Conservation (phyloP, 2,888 invertebrate species). For the Eustalomyia histrio region DNA sequence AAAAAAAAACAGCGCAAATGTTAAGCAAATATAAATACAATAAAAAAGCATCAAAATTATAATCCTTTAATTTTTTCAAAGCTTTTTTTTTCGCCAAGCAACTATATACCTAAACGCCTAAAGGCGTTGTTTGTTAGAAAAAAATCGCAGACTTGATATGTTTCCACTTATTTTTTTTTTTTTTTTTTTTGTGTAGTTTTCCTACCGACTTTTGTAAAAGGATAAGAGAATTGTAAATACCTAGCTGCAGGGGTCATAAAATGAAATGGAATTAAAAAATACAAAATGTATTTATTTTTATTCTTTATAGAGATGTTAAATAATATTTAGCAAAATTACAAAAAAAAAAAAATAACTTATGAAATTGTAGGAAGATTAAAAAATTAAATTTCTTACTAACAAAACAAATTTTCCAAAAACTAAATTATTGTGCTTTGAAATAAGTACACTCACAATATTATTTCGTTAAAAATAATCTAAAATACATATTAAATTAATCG, state of each 20-base stretch:
- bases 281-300: slow-evolving; percentile 38
- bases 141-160: slow-evolving; percentile 57
- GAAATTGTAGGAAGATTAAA: too few relatives aligned
- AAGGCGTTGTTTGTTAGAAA: slow-evolving; percentile 41
- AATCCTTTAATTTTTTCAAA: slow-evolving; percentile 66
- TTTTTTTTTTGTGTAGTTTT: too few relatives aligned
- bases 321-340: slow-evolving; percentile 41
- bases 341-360: slow-evolving; percentile 17
- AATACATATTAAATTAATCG: too few relatives aligned
- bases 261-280: slow-evolving; percentile 57
- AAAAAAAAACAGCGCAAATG: slow-evolving; percentile 2
- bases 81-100: slow-evolving; percentile 41
- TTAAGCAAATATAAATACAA: slow-evolving; percentile 39
- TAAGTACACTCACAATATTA: too few relatives aligned
- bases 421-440: too few relatives aligned
- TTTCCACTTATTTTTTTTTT: slow-evolving; percentile 38
- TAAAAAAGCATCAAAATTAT: slow-evolving; percentile 54
- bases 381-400: too few relatives aligned
- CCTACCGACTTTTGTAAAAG: slow-evolving; percentile 53
- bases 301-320: slow-evolving; percentile 48
- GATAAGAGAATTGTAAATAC: slow-evolving; percentile 61
- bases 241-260: slow-evolving; percentile 52
- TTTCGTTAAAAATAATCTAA: too few relatives aligned
- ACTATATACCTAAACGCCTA: slow-evolving; percentile 58
- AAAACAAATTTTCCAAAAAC: too few relatives aligned